Evolutionary conservation across 2,113 vertebrate genomes (phyloP).

Genomic region (Fregata magnificens): DNA sequence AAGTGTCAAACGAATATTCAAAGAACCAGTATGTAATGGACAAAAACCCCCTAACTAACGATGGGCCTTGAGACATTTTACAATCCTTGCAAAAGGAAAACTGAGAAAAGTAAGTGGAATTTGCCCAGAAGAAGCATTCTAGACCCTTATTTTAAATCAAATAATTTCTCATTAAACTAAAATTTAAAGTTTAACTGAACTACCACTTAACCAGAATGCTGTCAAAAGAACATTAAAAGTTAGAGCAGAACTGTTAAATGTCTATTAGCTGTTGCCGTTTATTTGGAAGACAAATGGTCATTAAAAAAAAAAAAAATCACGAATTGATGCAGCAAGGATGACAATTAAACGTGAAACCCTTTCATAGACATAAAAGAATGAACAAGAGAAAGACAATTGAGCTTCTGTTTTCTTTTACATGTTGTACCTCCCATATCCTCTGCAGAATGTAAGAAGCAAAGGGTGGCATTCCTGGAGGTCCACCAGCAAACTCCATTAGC

Average conservation of each 20-base stretch:
- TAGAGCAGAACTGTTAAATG: neutral
- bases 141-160: neutral
- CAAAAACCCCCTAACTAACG: fast-evolving
- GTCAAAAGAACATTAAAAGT: neutral
- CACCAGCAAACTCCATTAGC: constrained; percentile 98
- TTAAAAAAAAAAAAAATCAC: neutral
- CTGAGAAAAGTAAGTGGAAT: neutral
- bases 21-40: neutral
- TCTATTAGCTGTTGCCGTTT: neutral
- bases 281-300: neutral
- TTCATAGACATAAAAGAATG: neutral
- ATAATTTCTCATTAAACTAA: neutral
- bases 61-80: neutral
- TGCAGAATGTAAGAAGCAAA: constrained; percentile 99
- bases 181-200: neutral
- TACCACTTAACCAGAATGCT: neutral
- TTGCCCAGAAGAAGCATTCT: neutral
- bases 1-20: neutral
- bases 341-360: neutral
- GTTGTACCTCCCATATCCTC: constrained; percentile 96
- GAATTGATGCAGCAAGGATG: neutral
- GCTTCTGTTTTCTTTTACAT: neutral
- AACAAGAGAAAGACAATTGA: neutral
- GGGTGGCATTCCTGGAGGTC: constrained; percentile 97
- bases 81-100: neutral